Base-by-base conservation (phyloP, 1,140 invertebrate genomes). In the Triops longicaudatus region DNA sequence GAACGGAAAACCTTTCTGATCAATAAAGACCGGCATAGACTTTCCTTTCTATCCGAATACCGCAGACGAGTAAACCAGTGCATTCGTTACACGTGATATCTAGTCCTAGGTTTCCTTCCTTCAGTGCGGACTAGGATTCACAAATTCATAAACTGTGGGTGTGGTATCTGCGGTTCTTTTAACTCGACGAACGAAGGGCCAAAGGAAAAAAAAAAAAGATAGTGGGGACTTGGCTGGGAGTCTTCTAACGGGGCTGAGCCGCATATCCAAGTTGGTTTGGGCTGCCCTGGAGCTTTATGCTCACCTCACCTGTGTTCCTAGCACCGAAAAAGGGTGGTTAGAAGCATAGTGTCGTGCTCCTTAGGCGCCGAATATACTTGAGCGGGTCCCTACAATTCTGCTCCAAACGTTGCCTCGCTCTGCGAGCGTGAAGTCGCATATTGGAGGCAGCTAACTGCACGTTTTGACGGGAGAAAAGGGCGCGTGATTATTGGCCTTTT, bases 221-320 rank as follows among this genome's bases (percentile, higher is more conserved):
- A 37, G 31, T 7, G 50, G 22, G 3, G 50, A 17, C 50, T 63
- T 63, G 50, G 50, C 50, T 63, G 22, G 31, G 17, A 12, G 50
- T 9, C 22, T 63, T 63, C 14, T 63, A 63, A 63, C 50, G 50
- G 50, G 14, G 50, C 50, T 63, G 50, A 63, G 50, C 50, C n/a
- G 50, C 50, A 63, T 63, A 63, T 63, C 17, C 14, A 63, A 63
- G 50, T 63, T 63, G 14, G 50, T 7, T 37, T n/a, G 7, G 31
- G 31, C 50, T 63, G 50, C 50, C 50, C 50, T 63, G 50, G 50
- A 63, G 50, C 50, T 63, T 63, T 63, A 63, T 63, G 50, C n/a
- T 63, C 50, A 63, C 50, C 50, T 63, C 50, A 63, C 50, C 50
- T 63, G 50, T 63, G 22, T 63, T 63, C 50, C 10, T 22, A 63